Conservation (phyloP, 2,797 vertebrate genomes). For the Scolopax bukidnonensis region DNA sequence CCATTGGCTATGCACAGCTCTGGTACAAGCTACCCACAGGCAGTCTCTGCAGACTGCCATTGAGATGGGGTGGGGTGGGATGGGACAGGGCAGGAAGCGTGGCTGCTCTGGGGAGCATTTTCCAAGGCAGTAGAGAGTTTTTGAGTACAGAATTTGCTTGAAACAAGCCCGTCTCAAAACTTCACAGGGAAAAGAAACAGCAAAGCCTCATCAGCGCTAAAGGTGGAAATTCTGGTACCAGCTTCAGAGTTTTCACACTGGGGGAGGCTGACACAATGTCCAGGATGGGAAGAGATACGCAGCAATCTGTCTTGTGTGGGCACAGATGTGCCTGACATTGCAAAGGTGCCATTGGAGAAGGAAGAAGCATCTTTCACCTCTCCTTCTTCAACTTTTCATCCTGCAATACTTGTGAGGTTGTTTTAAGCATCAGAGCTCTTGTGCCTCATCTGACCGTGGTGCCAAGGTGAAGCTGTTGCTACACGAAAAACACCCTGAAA, state of each 20-base stretch:
- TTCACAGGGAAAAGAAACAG: not conserved
- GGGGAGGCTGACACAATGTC: not conserved
- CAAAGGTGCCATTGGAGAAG: not conserved
- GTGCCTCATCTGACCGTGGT: not conserved
- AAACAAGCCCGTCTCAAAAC: not conserved
- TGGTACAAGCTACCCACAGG: not conserved
- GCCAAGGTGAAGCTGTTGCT: not conserved
- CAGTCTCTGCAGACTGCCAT: not conserved
- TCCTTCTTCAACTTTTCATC: not conserved
- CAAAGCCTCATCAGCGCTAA: not conserved
- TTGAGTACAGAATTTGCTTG: not conserved
- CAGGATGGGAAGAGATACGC: not conserved
- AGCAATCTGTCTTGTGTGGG: not conserved
- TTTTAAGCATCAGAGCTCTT: not conserved
- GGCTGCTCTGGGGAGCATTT: not conserved
- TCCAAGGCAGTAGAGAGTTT: not conserved
- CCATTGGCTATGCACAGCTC: fast-evolving
- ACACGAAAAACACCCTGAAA: not conserved
- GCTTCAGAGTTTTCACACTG: not conserved
- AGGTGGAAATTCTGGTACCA: not conserved
- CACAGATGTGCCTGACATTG: not conserved
- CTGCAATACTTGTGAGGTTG: not conserved
- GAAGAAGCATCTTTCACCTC: not conserved
- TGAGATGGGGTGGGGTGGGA: not conserved
- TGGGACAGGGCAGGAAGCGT: not conserved